Conservation (phyloP, 2,888 invertebrate genomes). For the Auanema freiburgensis region DNA sequence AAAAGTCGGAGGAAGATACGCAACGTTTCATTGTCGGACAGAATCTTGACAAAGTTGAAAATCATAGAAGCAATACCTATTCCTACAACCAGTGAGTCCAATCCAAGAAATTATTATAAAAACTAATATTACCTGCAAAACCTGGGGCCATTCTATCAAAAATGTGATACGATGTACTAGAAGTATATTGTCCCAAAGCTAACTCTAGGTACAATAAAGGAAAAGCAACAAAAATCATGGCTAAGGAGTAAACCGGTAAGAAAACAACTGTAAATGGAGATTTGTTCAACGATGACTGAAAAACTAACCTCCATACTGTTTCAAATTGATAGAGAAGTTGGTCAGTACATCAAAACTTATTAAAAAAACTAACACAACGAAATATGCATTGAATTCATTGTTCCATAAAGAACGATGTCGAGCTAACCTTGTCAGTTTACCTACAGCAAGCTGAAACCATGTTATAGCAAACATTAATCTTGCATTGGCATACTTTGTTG, state of each 20-base stretch:
- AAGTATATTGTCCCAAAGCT: constrained; percentile 14
- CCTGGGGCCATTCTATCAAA: constrained; percentile 15
- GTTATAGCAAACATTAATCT: no score
- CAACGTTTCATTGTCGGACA: background rate
- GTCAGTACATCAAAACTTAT: constrained; percentile 4
- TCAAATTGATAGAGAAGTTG: background rate
- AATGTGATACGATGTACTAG: background rate
- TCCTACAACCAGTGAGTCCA: no score
- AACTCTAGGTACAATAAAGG: constrained; percentile 18
- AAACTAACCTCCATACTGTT: constrained; percentile 1
- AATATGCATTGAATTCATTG: constrained; percentile 1
- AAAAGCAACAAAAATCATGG: constrained; percentile 14
- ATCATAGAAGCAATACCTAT: background rate
- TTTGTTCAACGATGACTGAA: background rate
- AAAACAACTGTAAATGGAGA: constrained; percentile 5
- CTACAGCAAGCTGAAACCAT: background rate
- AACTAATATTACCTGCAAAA: constrained; percentile 1
- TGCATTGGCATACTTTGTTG: no score
- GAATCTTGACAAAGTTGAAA: background rate
- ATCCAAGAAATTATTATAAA: no score
- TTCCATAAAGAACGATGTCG: constrained; percentile 4
- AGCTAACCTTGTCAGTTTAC: background rate
- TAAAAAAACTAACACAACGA: constrained; percentile 4
- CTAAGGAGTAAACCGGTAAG: constrained; percentile 3
- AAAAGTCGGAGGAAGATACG: background rate